Percentiles rank a stretch among this genome's conserved stretches.
Evolutionary conservation across 2,113 vertebrate species (phyloP).

Genomic region (Salvelinus alpinus): DNA sequence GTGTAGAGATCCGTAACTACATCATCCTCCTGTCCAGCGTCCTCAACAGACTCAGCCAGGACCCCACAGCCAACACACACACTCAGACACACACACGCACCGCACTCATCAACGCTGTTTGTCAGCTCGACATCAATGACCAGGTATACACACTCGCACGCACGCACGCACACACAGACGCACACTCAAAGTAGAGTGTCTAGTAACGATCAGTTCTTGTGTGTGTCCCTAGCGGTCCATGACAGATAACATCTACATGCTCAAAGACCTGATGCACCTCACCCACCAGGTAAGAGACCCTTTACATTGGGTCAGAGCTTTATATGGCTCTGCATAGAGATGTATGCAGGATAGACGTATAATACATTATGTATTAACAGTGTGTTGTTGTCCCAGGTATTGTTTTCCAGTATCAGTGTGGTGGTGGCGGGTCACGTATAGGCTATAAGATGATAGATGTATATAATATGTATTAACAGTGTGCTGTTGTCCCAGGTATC

Average conservation of each 20-base stretch:
- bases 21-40: constrained; percentile 64
- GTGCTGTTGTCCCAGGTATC: constrained; percentile 57
- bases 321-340: background rate
- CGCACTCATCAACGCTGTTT: constrained; percentile 65
- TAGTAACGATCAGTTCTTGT: background rate
- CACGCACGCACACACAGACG: background rate
- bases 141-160: constrained; percentile 61
- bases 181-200: background rate
- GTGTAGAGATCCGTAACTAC: constrained; percentile 71
- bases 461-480: background rate
- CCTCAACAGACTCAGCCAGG: constrained; percentile 70
- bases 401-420: background rate
- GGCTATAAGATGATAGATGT: background rate
- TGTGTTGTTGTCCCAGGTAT: constrained; percentile 23
- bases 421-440: constrained; percentile 36
- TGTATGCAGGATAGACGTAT: background rate
- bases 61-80: constrained; percentile 26
- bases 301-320: too few species aligned
- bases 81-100: constrained; percentile 64
- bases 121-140: constrained; percentile 50
- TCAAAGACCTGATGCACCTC: constrained; percentile 70
- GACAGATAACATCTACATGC: constrained; percentile 56
- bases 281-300: constrained; percentile 67
- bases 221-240: constrained; percentile 63
- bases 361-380: background rate